Base-by-base conservation (phyloP, 2,797 vertebrate species). In the Enteromius trimaculatus region DNA sequence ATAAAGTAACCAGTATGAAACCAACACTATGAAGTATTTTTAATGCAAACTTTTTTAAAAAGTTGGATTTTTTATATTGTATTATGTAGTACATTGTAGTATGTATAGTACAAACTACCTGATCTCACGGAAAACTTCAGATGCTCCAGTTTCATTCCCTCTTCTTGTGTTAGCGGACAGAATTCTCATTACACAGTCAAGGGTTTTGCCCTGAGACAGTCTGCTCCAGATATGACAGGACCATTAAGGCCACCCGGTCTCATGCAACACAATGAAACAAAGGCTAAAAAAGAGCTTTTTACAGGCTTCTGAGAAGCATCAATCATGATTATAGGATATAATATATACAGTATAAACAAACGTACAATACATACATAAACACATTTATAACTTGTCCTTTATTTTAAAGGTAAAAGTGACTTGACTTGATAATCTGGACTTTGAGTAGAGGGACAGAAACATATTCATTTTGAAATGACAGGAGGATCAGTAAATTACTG, bases 191-290 rank as follows among this genome's bases (percentile, higher is more conserved):
- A 51, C 49, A 1, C 8, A 16, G 69, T 71, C 42, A 71, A n/a
- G 21, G 51, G 53, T 55, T 37, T 76, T 10, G 31, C 4, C 53
- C 74, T 60, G 6, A 76, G 31, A 39, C 74, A n/a, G 74, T 42
- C 53, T 76, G 74, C 51, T 60, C 74, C 21, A 76, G 31, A 77
- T 77, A 62, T 58, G 37, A 29, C 23, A 62, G 37, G 13, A 64
- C n/a, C 37, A 37, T 29, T 47, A 77, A 77, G 64, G 17, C 37
- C 58, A 13, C 9, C 53, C 6, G 17, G 21, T 77, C 74, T 58
- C 53, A 58, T 77, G 39, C 55, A 26, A 62, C 58, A 77, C 55
- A 44, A 9, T 31, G 49, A 76, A 60, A 76, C 19, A 76, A 75
- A 31, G 31, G 19, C 23, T 53, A 75, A 51, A 74, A 37, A 0